phyloP scores from a whole-genome alignment of 2,797 vertebrate species.

The Hydrocynus forskahlii region DNA sequence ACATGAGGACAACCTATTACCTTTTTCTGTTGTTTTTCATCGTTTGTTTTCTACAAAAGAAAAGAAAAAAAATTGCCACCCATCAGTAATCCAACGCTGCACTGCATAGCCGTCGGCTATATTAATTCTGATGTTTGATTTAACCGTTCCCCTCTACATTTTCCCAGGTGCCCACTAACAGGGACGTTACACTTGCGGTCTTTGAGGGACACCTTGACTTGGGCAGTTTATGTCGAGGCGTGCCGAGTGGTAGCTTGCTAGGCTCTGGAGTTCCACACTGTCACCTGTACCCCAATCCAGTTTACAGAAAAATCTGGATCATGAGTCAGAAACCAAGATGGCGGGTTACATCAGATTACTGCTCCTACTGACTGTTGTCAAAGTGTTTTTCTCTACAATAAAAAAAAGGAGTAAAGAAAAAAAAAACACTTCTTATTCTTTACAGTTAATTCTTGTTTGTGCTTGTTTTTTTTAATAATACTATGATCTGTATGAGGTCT shows the following conservation, averaged over 20 bases:
- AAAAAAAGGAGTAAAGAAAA: conserved; percentile 65
- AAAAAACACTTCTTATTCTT: conserved; percentile 84
- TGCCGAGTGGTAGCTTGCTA: conserved; percentile 45
- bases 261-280: conserved; percentile 30
- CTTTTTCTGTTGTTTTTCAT: conserved; percentile 60
- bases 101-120: conserved; percentile 46
- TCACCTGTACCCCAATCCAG: conserved; percentile 42
- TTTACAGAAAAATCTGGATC: conserved; percentile 48
- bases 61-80: conserved; percentile 38
- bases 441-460: conserved; percentile 97
- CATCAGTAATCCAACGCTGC: conserved; percentile 54
- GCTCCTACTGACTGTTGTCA: conserved; percentile 57
- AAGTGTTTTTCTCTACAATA: conserved; percentile 74
- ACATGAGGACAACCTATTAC: conserved; percentile 62
- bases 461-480: conserved; percentile 95
- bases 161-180: conserved; percentile 40
- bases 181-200: conserved; percentile 8
- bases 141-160: conserved; percentile 28
- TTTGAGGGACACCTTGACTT: conserved; percentile 35
- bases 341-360: conserved; percentile 55
- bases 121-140: conserved; percentile 34
- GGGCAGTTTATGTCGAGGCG: conserved; percentile 41
- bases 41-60: conserved; percentile 59
- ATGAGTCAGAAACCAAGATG: conserved; percentile 50
- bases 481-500: conserved; percentile 99